A percentile compares a stretch with the other conserved stretches of the same genome.
phyloP scores from a whole-genome alignment of 1,140 invertebrate species.

The Drosophila melanogaster region DNA sequence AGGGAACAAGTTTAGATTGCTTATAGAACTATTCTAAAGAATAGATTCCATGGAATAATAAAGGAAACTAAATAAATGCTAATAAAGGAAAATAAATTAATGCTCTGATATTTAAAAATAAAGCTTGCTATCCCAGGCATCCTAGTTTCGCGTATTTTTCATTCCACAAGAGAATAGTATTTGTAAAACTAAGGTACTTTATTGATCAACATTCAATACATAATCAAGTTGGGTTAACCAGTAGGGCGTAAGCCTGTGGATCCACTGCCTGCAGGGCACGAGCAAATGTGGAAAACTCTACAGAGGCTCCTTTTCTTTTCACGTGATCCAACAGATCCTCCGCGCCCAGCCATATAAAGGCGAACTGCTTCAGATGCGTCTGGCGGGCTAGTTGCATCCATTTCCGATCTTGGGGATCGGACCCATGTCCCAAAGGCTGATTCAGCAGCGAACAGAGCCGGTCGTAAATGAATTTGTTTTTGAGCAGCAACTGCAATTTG shows the following conservation, averaged over 20 bases:
- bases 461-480: conserved; percentile 33
- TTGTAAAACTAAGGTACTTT: conserved; percentile 26
- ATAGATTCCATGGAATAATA: not conserved
- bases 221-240: conserved; percentile 13
- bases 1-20: not conserved
- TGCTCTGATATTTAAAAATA: no score
- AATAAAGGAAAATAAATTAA: no score
- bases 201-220: conserved; percentile 43
- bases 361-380: conserved; percentile 40
- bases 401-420: conserved; percentile 20
- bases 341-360: conserved; percentile 61
- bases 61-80: not conserved
- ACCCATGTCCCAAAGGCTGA: conserved; percentile 12
- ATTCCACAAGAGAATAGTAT: not conserved
- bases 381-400: conserved; percentile 65
- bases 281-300: conserved; percentile 47
- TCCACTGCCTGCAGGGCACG: conserved; percentile 30
- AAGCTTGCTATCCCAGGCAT: not conserved
- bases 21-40: not conserved
- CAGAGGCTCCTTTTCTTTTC: conserved; percentile 39
- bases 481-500: conserved; percentile 39
- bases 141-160: not conserved
- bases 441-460: conserved; percentile 42
- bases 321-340: conserved; percentile 67
- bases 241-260: conserved; percentile 26